These are phyloP conservation scores for Ephestia elutella DNA, from an alignment of 1,140 invertebrate genomes.

Conservation along the genomic window DNA sequence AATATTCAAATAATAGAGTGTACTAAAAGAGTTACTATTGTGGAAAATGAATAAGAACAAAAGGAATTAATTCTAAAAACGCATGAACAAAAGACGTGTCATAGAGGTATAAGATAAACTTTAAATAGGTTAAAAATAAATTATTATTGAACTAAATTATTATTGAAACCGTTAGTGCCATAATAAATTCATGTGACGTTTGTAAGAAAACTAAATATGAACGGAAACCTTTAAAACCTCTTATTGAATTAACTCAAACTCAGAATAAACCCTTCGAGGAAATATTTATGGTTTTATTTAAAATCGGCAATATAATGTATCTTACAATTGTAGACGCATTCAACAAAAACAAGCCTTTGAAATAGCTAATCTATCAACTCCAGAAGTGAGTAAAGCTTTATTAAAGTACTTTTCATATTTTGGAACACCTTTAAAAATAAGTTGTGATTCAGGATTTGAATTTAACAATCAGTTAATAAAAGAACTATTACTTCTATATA, in stretches of 20 bases:
- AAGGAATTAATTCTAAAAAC: conserved; percentile 18
- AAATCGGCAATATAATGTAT: conserved; percentile 14
- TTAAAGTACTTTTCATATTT: conserved; percentile 19
- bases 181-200: conserved; percentile 21
- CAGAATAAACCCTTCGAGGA: conserved; percentile 22
- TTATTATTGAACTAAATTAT: conserved; percentile 23
- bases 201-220: conserved; percentile 24
- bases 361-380: conserved; percentile 11
- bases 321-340: conserved; percentile 19
- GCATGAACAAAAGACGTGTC: conserved; percentile 26
- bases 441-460: conserved; percentile 28
- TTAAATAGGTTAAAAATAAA: conserved; percentile 3
- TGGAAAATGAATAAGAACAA: conserved; percentile 18
- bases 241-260: conserved; percentile 21
- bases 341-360: conserved; percentile 17
- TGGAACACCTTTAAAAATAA: conserved; percentile 24
- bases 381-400: conserved; percentile 14
- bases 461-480: conserved; percentile 34
- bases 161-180: conserved; percentile 16
- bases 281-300: conserved; percentile 23
- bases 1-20: conserved; percentile 7
- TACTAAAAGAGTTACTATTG: conserved; percentile 9
- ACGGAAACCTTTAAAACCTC: conserved; percentile 18
- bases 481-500: conserved; percentile 29
- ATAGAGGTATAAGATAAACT: conserved; percentile 12